Conservation (phyloP, 2,888 invertebrate genomes). For the Netelia melanura region DNA sequence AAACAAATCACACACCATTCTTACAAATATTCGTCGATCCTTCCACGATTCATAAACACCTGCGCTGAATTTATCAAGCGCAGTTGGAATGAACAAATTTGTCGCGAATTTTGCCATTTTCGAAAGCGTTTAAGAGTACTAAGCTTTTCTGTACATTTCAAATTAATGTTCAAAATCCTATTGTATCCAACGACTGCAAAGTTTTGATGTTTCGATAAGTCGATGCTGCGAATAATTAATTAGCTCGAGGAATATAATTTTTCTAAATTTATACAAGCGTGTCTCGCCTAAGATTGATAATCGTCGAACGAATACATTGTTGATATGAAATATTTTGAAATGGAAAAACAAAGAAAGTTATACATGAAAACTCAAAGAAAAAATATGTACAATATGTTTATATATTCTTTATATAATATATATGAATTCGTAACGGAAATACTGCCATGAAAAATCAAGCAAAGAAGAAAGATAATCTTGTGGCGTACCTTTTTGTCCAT, state of each 20-base stretch:
- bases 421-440: conserved; percentile 28
- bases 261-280: not conserved
- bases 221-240: no score
- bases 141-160: not conserved
- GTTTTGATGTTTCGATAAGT: not conserved
- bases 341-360: not conserved
- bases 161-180: not conserved
- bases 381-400: conserved; percentile 16
- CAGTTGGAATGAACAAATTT: not conserved
- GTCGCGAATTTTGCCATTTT: not conserved
- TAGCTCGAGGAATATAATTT: not conserved
- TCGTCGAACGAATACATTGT: no score
- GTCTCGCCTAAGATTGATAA: not conserved
- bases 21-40: conserved; percentile 25
- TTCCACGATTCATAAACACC: not conserved
- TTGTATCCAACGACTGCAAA: not conserved
- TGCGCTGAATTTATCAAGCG: not conserved
- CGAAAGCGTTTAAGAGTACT: not conserved
- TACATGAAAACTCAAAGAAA: not conserved
- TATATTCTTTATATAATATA: conserved; percentile 20
- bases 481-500: conserved; percentile 44
- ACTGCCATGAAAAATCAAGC: conserved; percentile 59
- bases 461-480: conserved; percentile 23
- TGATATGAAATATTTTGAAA: not conserved
- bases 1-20: not conserved